phyloP scores from a whole-genome alignment of 2,797 vertebrate species.

The Nyctalus aviator region DNA sequence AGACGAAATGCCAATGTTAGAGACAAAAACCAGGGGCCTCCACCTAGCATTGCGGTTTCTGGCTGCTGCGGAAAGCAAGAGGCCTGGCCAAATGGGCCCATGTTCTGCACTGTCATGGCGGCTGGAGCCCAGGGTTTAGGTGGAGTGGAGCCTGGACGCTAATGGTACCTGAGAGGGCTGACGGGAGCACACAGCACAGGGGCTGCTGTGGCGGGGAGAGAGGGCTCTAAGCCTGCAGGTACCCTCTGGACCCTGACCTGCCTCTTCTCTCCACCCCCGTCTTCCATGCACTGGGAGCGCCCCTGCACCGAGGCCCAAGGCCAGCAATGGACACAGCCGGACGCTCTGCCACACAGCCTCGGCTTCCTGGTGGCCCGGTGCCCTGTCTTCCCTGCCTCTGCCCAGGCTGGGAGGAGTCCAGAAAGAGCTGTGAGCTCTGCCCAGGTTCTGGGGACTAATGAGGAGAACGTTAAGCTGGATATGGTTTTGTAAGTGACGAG shows the following conservation, averaged over 20 bases:
- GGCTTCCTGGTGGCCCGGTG: too few species aligned
- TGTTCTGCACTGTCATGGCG: rapidly evolving
- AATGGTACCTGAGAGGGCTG: not conserved
- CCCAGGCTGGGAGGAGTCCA: too few species aligned
- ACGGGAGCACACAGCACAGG: too few species aligned
- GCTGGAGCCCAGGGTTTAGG: not conserved
- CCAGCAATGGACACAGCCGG: not conserved
- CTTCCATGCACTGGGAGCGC: not conserved
- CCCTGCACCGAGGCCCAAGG: not conserved
- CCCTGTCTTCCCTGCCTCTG: not conserved
- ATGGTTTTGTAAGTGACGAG: not conserved
- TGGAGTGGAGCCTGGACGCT: not conserved
- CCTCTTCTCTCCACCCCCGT: not conserved
- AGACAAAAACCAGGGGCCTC: not conserved
- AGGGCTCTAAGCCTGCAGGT: not conserved
- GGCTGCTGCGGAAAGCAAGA: not conserved
- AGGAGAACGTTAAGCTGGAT: not conserved
- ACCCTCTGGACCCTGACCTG: not conserved
- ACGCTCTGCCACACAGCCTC: too few species aligned
- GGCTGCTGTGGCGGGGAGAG: not conserved
- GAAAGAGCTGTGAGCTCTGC: not conserved
- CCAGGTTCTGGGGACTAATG: not conserved
- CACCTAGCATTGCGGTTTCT: not conserved
- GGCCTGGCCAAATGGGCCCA: not conserved
- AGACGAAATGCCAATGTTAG: not conserved